Evolutionary conservation across 1,140 invertebrate genomes (phyloP).

Genomic region (Drosophila nigrodunni): DNA sequence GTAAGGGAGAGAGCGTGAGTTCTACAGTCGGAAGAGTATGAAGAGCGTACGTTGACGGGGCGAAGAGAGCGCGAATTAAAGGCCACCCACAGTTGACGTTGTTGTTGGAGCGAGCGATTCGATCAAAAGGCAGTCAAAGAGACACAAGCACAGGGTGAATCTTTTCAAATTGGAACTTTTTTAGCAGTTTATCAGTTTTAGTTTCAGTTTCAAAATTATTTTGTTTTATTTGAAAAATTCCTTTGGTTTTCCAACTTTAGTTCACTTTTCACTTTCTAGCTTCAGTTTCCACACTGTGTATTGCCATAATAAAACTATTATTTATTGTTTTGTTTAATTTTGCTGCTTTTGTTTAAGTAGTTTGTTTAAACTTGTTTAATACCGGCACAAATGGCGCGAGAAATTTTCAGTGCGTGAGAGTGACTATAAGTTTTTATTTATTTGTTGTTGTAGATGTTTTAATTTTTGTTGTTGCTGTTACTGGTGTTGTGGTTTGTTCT

Average conservation of each 20-base stretch:
- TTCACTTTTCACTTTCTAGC: slow-evolving; percentile 18
- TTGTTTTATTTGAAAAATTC: neutral
- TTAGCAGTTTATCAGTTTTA: slow-evolving; percentile 1
- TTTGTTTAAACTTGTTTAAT: slow-evolving; percentile 40
- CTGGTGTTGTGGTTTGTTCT: slow-evolving; percentile 61
- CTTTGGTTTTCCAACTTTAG: neutral
- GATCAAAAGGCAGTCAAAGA: slow-evolving; percentile 63
- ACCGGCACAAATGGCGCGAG: slow-evolving; percentile 67
- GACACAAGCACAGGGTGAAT: slow-evolving; percentile 69
- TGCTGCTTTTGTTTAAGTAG: slow-evolving; percentile 37
- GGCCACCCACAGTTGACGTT: slow-evolving; percentile 41
- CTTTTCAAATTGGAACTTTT: slow-evolving; percentile 64
- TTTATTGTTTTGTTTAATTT: slow-evolving; percentile 32
- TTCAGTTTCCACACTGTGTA: neutral
- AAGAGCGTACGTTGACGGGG: slow-evolving; percentile 43
- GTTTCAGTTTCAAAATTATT: slow-evolving; percentile 11
- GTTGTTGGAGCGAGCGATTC: slow-evolving; percentile 40
- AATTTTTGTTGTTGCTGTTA: slow-evolving; percentile 77
- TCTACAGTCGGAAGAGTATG: slow-evolving; percentile 17
- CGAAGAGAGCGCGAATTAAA: slow-evolving; percentile 56
- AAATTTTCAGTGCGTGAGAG: slow-evolving; percentile 57
- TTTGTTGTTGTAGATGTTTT: slow-evolving; percentile 44
- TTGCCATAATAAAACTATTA: slow-evolving; percentile 2
- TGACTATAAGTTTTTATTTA: slow-evolving; percentile 11
- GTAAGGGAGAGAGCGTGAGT: slow-evolving; percentile 22